Conservation (phyloP, 2,113 vertebrate genomes). For the Scytalopus superciliaris region DNA sequence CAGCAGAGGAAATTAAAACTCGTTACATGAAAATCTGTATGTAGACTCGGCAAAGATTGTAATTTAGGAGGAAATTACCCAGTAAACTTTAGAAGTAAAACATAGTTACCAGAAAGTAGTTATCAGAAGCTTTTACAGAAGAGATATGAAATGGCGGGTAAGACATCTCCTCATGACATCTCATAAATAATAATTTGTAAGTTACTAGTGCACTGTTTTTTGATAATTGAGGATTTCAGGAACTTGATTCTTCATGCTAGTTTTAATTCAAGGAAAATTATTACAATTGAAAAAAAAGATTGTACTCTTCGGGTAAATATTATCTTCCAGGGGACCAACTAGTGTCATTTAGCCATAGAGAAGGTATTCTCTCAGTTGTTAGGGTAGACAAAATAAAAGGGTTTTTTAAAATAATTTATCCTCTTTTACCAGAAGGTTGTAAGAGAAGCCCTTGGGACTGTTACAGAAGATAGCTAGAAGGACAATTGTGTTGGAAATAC, state of each 20-base stretch:
- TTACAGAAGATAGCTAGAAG: not conserved
- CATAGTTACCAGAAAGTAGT: not conserved
- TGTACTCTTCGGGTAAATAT: not conserved
- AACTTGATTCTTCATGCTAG: not conserved
- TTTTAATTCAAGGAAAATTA: not conserved
- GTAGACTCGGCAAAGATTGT: not conserved
- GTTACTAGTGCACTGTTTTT: not conserved
- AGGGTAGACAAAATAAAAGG: not conserved
- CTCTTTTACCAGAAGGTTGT: not conserved
- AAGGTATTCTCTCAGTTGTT: not conserved
- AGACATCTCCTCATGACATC: not conserved
- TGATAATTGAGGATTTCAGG: not conserved
- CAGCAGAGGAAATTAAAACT: constrained; percentile 21
- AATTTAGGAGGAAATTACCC: not conserved
- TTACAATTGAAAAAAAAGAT: not conserved
- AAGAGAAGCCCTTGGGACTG: not conserved
- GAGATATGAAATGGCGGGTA: not conserved
- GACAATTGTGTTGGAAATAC: not conserved
- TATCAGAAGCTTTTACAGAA: not conserved
- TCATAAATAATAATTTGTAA: not conserved
- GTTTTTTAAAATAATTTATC: not conserved
- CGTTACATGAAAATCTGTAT: not conserved
- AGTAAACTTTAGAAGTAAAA: not conserved
- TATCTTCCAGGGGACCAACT: not conserved
- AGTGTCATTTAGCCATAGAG: not conserved